These are phyloP conservation scores for Hirtodrosophila alboralis DNA, from an alignment of 2,888 invertebrate genomes.

Conservation along the genomic window DNA sequence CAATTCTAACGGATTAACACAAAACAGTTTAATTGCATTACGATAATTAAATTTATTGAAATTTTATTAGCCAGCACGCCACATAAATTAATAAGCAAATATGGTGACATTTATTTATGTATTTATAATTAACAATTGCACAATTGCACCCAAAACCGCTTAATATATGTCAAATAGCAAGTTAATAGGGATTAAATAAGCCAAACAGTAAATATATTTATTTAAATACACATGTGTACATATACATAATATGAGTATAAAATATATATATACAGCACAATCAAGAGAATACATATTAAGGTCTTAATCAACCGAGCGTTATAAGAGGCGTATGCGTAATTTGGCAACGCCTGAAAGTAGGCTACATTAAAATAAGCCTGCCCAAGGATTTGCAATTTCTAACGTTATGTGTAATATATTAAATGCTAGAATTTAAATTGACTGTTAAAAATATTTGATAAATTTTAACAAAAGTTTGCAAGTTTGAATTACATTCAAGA, in stretches of 20 bases:
- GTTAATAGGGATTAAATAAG: slow-evolving; percentile 24
- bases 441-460: too few species aligned
- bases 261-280: slow-evolving; percentile 12
- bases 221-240: not conserved
- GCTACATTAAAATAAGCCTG: slow-evolving; percentile 6
- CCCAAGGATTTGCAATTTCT: not conserved
- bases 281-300: too few species aligned
- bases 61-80: slow-evolving; percentile 13
- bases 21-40: slow-evolving; percentile 10
- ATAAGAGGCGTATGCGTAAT: slow-evolving; percentile 34
- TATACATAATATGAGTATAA: too few species aligned
- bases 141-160: slow-evolving; percentile 3
- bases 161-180: slow-evolving; percentile 1
- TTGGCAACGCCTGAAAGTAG: slow-evolving; percentile 8
- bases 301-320: not conserved
- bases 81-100: slow-evolving; percentile 20
- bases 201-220: slow-evolving; percentile 5
- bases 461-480: too few species aligned
- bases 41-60: slow-evolving; percentile 20
- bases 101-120: not conserved
- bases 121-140: too few species aligned
- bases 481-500: too few species aligned
- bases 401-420: too few species aligned
- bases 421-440: too few species aligned
- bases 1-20: slow-evolving; percentile 2